Evolutionary conservation across 2,113 vertebrate species (phyloP).

Genomic region (Gopherus flavomarginatus): DNA sequence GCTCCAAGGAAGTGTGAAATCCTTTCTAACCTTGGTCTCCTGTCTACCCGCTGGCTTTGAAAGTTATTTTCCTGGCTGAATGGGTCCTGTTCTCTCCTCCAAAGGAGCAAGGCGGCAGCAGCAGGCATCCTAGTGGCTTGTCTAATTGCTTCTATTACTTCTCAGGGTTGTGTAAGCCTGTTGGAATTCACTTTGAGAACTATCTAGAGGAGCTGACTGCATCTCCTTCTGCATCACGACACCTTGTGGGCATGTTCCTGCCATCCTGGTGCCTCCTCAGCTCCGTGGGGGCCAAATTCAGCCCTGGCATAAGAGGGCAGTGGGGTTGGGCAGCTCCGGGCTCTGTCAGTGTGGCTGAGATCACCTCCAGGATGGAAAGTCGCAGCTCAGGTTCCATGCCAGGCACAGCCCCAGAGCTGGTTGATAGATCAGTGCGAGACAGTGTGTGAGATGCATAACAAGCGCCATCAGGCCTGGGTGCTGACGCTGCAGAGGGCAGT

Average conservation of each 20-base stretch:
- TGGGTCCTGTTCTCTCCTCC: slow-evolving; percentile 44
- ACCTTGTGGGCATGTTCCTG: neutral
- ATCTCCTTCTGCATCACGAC: neutral
- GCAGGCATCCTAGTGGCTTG: neutral
- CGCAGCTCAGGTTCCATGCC: neutral
- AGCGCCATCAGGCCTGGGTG: neutral
- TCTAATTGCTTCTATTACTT: slow-evolving; percentile 44
- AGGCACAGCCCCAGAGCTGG: neutral
- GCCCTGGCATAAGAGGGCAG: neutral
- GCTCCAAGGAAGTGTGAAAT: slow-evolving; percentile 41
- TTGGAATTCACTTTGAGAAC: slow-evolving; percentile 72
- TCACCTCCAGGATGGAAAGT: accelerated
- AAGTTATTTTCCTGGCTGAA: slow-evolving; percentile 49
- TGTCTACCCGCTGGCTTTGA: neutral
- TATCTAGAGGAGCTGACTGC: slow-evolving; percentile 41
- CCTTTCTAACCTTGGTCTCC: slow-evolving; percentile 68
- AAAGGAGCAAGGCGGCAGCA: slow-evolving; percentile 40
- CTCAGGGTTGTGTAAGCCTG: slow-evolving; percentile 52
- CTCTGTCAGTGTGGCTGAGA: neutral
- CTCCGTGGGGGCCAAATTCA: neutral
- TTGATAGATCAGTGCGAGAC: neutral
- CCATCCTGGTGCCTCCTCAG: neutral
- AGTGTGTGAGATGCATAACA: neutral
- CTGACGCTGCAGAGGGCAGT: neutral
- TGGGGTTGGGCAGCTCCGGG: accelerated